Percentiles rank a stretch among this genome's conserved stretches.
These are phyloP conservation scores for Proctacanthus coquilletti DNA, from an alignment of 1,140 invertebrate species.

Conservation along the genomic window DNA sequence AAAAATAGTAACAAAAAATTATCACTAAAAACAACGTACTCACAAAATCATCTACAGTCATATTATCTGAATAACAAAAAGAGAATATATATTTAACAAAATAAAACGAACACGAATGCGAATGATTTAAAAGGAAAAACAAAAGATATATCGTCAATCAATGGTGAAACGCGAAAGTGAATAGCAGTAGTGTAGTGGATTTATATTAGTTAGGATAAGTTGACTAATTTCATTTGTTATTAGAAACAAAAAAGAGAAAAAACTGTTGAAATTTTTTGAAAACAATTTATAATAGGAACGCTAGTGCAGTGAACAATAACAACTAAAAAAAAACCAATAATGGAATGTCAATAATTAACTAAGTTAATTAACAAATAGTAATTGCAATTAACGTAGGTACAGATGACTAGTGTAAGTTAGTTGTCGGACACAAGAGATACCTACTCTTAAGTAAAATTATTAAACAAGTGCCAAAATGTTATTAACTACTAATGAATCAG, in stretches of 20 bases:
- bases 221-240: background rate
- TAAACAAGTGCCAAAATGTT: slow-evolving; percentile 1
- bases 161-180: no score
- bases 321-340: background rate
- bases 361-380: no score
- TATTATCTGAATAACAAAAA: background rate
- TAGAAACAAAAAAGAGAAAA: background rate
- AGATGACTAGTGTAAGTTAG: no score
- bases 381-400: no score
- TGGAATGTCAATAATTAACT: no score
- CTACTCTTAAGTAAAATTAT: no score
- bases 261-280: background rate
- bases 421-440: no score
- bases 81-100: background rate
- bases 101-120: background rate
- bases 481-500: slow-evolving; percentile 1
- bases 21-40: background rate
- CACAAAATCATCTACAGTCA: background rate
- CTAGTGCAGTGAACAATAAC: background rate
- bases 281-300: background rate
- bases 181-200: no score
- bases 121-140: no score
- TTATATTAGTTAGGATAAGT: no score
- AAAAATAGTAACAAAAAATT: background rate
- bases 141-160: no score